phyloP scores from a whole-genome alignment of 1,140 invertebrate genomes.

The Rhizoglyphus robini region DNA sequence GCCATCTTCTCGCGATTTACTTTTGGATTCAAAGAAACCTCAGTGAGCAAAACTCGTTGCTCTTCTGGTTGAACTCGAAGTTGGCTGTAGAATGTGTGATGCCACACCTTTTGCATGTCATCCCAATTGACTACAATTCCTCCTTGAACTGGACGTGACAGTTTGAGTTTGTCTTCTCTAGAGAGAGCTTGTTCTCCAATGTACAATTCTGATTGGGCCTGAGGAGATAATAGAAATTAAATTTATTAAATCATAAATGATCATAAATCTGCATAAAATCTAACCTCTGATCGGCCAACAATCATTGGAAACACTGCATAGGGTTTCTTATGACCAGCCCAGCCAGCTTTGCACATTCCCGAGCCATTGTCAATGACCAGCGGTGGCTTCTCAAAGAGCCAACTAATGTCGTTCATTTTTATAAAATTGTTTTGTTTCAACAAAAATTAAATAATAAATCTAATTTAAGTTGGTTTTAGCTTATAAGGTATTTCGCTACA shows the following conservation, averaged over 20 bases:
- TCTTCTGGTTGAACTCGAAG: constrained; percentile 84
- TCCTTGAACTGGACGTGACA: constrained; percentile 42
- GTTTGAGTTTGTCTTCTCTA: constrained; percentile 79
- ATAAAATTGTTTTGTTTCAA: too few relatives aligned
- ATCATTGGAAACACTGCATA: not conserved
- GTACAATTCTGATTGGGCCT: constrained; percentile 20
- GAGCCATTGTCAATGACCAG: not conserved
- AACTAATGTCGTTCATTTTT: too few relatives aligned
- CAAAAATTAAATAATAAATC: too few relatives aligned
- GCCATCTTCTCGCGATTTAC: too few relatives aligned
- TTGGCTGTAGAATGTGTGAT: constrained; percentile 57
- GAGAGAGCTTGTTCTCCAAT: constrained; percentile 83
- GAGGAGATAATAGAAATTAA: not conserved
- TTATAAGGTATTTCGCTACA: too few relatives aligned
- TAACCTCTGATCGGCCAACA: not conserved
- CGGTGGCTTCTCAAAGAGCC: too few relatives aligned
- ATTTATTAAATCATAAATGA: too few relatives aligned
- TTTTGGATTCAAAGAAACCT: constrained; percentile 82
- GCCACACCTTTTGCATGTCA: constrained; percentile 50
- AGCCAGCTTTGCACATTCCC: not conserved
- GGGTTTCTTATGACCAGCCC: not conserved
- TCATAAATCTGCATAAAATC: too few relatives aligned
- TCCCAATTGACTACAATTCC: constrained; percentile 45
- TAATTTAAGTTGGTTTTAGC: too few relatives aligned
- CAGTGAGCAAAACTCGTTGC: constrained; percentile 77